phyloP scores from a whole-genome alignment of 2,797 vertebrate genomes.

The Anolis apletophallus region DNA sequence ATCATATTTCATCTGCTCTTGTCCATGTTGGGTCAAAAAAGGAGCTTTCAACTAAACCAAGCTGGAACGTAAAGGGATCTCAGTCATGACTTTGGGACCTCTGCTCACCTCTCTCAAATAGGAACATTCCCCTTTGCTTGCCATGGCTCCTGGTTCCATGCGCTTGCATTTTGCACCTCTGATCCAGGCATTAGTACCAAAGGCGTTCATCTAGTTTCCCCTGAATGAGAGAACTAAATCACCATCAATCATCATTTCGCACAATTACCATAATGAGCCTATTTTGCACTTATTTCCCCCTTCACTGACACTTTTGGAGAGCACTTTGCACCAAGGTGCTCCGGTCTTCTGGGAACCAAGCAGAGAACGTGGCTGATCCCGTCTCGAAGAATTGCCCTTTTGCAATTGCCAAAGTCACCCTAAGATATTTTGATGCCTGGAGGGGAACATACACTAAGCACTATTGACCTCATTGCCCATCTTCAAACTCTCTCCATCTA shows the following conservation, averaged over 20 bases:
- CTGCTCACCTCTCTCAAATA: neutral
- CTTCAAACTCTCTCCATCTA: too few relatives aligned
- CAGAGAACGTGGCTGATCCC: neutral
- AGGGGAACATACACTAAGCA: too few relatives aligned
- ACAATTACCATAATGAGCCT: constrained; percentile 70
- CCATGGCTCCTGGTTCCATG: too few relatives aligned
- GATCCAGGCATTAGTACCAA: constrained; percentile 28
- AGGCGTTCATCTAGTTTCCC: constrained; percentile 52
- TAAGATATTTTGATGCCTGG: too few relatives aligned
- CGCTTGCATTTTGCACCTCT: neutral
- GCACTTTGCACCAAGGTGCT: constrained; percentile 54
- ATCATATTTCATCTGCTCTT: too few relatives aligned
- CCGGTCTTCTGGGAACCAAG: neutral
- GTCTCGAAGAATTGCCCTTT: neutral
- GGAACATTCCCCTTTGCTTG: neutral
- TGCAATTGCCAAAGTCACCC: neutral
- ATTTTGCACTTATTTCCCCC: constrained; percentile 66
- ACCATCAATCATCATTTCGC: constrained; percentile 67
- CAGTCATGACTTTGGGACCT: too few relatives aligned
- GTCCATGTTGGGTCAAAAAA: too few relatives aligned
- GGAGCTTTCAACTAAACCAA: too few relatives aligned
- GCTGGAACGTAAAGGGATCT: too few relatives aligned
- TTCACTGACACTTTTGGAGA: constrained; percentile 58
- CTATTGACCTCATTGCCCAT: too few relatives aligned
- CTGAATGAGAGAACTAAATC: constrained; percentile 60